Conservation (phyloP, 1,140 invertebrate species). For the Drosophila oshimai region DNA sequence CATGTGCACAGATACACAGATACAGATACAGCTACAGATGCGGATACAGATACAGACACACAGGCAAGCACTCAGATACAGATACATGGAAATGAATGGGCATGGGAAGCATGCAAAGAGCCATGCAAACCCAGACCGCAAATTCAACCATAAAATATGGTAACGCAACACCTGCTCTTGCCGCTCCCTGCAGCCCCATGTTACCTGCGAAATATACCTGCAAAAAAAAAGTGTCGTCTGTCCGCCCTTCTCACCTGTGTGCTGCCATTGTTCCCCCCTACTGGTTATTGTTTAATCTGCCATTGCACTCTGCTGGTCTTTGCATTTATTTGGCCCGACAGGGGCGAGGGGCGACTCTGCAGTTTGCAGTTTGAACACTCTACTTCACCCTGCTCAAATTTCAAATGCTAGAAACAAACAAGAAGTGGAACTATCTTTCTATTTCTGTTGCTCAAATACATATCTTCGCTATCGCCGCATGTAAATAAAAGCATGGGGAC, state of each 20-base stretch:
- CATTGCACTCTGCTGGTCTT: constrained; percentile 58
- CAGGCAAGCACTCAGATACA: not conserved
- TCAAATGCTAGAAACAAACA: constrained; percentile 35
- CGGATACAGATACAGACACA: constrained; percentile 8
- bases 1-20: constrained; percentile 33
- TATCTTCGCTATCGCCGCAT: constrained; percentile 23
- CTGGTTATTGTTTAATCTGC: constrained; percentile 66
- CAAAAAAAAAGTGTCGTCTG: constrained; percentile 43
- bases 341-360: constrained; percentile 17
- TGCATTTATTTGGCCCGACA: constrained; percentile 30
- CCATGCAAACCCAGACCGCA: constrained; percentile 24
- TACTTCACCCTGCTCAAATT: constrained; percentile 43
- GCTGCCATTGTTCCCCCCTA: constrained; percentile 30
- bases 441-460: constrained; percentile 28
- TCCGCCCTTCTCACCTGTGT: not conserved
- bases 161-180: constrained; percentile 69
- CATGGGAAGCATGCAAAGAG: constrained; percentile 33
- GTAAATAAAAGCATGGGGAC: constrained; percentile 20
- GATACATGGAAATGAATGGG: constrained; percentile 62
- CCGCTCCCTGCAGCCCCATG: not conserved
- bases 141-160: constrained; percentile 75
- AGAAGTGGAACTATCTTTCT: constrained; percentile 32
- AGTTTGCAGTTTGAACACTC: constrained; percentile 30
- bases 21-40: not conserved
- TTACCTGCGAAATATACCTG: constrained; percentile 42